phyloP scores from a whole-genome alignment of 2,797 vertebrate genomes.

The Tachyglossus aculeatus region DNA sequence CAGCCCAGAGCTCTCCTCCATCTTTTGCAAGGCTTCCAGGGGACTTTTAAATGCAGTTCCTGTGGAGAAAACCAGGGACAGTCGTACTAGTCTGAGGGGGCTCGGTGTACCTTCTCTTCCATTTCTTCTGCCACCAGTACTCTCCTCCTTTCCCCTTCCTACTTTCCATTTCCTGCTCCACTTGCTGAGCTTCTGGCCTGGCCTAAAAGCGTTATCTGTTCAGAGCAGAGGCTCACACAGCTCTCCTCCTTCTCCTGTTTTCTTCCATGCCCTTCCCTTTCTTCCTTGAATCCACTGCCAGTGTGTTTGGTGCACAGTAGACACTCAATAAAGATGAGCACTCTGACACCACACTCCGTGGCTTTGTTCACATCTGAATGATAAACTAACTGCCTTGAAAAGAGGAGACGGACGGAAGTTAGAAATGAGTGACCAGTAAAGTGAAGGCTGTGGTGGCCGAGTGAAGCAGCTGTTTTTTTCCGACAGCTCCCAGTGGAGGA shows the following conservation, averaged over 20 bases:
- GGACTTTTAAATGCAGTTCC: slow-evolving; percentile 67
- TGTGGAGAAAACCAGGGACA: slow-evolving; percentile 38
- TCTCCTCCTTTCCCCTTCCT: not conserved
- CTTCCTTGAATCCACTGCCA: not conserved
- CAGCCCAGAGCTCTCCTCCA: slow-evolving; percentile 64
- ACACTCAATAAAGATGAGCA: slow-evolving; percentile 2
- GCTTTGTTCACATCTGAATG: too few relatives aligned
- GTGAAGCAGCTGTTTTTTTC: too few relatives aligned
- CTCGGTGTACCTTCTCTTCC: not conserved
- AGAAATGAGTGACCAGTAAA: too few relatives aligned
- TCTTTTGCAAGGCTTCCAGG: slow-evolving; percentile 71
- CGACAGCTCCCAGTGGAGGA: too few relatives aligned
- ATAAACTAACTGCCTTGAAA: too few relatives aligned
- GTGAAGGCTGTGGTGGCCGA: too few relatives aligned
- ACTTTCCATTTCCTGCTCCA: not conserved
- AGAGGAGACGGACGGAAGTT: too few relatives aligned
- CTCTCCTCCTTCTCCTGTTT: not conserved
- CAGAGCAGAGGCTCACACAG: too few relatives aligned
- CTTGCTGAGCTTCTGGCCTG: not conserved
- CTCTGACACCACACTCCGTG: too few relatives aligned
- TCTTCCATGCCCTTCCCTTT: not conserved
- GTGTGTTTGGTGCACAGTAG: not conserved
- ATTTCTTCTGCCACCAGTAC: not conserved
- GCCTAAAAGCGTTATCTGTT: too few relatives aligned
- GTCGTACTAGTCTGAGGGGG: not conserved